These are phyloP conservation scores for Xiphorhynchus erythropygius DNA, from an alignment of 2,797 vertebrate species.

Conservation along the genomic window DNA sequence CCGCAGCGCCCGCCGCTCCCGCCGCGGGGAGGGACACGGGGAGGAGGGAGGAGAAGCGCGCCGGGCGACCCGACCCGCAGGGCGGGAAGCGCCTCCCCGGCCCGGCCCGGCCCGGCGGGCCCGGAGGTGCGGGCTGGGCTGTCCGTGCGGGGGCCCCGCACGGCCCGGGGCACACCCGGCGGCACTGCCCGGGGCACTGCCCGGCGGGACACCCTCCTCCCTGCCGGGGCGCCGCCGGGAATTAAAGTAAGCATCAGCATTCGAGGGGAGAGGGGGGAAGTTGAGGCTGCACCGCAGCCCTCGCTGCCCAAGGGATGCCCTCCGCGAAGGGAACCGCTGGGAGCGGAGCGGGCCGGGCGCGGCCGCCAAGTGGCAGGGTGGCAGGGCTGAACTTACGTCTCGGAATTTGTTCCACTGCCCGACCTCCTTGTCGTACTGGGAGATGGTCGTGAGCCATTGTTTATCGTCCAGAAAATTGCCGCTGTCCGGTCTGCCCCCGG, in stretches of 20 bases:
- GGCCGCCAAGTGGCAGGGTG: neutral
- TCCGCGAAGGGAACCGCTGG: too few relatives aligned
- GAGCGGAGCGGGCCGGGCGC: neutral
- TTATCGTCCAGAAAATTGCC: constrained; percentile 96
- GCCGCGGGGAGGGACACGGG: neutral
- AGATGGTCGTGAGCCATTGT: constrained; percentile 86
- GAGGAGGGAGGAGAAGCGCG: neutral
- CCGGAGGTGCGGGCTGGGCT: neutral
- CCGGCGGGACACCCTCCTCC: neutral
- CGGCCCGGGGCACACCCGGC: neutral
- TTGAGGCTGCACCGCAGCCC: neutral
- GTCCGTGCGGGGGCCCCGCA: neutral
- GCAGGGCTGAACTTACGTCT: constrained; percentile 85
- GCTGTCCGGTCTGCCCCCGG: constrained; percentile 84
- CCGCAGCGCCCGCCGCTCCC: neutral
- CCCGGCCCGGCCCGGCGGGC: neutral
- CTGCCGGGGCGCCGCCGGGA: neutral
- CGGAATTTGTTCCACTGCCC: constrained; percentile 96
- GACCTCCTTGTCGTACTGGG: constrained; percentile 81
- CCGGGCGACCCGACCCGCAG: neutral
- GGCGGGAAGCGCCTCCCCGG: neutral
- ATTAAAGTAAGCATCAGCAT: neutral
- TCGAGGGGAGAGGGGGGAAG: neutral
- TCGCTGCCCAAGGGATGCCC: neutral
- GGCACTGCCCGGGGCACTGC: neutral